These are phyloP conservation scores for Alosa alosa DNA, from an alignment of 2,113 vertebrate species.

Conservation along the genomic window DNA sequence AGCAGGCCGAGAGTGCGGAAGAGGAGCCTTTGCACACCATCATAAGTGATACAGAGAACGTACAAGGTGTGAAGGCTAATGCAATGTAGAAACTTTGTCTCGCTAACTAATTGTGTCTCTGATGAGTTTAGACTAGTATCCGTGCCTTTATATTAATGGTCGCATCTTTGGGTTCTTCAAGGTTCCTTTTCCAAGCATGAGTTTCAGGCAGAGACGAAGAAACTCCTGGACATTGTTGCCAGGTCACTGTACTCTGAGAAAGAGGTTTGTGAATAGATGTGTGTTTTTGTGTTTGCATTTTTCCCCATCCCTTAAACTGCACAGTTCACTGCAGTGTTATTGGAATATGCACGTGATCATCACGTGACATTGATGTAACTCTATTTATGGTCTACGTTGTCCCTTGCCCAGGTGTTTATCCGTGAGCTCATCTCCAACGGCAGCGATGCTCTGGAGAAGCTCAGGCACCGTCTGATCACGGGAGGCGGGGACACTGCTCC, in stretches of 20 bases:
- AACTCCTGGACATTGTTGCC: slow-evolving; percentile 95
- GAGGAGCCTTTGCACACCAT: slow-evolving; percentile 80
- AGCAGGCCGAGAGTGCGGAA: slow-evolving; percentile 72
- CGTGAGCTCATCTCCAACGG: slow-evolving; percentile 94
- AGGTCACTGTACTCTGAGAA: slow-evolving; percentile 95
- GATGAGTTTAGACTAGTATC: neutral
- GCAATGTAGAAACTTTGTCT: neutral
- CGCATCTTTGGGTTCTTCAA: slow-evolving; percentile 56
- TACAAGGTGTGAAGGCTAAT: slow-evolving; percentile 73
- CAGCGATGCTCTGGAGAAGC: slow-evolving; percentile 92
- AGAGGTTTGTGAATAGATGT: slow-evolving; percentile 74
- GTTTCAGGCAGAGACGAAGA: slow-evolving; percentile 96
- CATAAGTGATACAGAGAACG: slow-evolving; percentile 80
- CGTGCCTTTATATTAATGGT: neutral
- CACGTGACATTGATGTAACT: neutral
- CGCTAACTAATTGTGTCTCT: neutral
- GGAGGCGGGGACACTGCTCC: slow-evolving; percentile 74
- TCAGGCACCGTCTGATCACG: slow-evolving; percentile 81
- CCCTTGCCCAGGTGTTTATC: slow-evolving; percentile 84
- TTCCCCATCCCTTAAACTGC: neutral
- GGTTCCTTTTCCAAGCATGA: slow-evolving; percentile 86
- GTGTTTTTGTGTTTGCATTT: neutral
- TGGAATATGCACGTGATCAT: neutral
- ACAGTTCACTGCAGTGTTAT: neutral
- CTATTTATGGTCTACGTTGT: neutral